Conservation (phyloP, 2,113 vertebrate genomes). For the Archocentrus centrarchus region DNA sequence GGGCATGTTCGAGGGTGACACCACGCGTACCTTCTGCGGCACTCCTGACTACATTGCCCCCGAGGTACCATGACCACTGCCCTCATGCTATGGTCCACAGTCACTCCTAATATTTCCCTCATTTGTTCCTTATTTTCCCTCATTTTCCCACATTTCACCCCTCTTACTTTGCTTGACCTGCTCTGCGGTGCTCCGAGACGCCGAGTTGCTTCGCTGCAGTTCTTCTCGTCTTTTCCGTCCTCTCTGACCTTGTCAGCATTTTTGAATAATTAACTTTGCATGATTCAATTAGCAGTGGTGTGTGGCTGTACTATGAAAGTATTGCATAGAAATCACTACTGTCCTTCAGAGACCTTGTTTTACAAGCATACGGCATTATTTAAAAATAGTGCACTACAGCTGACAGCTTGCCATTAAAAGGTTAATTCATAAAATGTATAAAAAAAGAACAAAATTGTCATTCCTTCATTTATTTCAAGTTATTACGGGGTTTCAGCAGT, state of each 20-base stretch:
- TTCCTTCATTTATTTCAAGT: background rate
- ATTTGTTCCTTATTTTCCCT: constrained; percentile 12
- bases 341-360: constrained; percentile 53
- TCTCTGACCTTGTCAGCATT: constrained; percentile 73
- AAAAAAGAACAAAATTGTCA: background rate
- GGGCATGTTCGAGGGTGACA: constrained; percentile 86
- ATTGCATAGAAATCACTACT: constrained; percentile 5
- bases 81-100: background rate
- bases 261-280: constrained; percentile 71
- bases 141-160: constrained; percentile 19
- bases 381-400: background rate
- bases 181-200: background rate
- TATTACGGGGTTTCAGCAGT: background rate
- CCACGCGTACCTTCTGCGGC: constrained; percentile 90
- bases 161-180: constrained; percentile 46
- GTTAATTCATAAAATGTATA: background rate
- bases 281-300: constrained; percentile 67
- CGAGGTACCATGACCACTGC: constrained; percentile 78
- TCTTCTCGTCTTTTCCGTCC: constrained; percentile 40
- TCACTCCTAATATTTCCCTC: constrained; percentile 4
- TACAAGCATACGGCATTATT: background rate
- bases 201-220: constrained; percentile 14
- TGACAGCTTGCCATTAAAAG: background rate
- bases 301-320: constrained; percentile 20
- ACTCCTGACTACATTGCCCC: constrained; percentile 94